These are phyloP conservation scores for Suncus etruscus DNA, from an alignment of 2,113 vertebrate species.

Conservation along the genomic window DNA sequence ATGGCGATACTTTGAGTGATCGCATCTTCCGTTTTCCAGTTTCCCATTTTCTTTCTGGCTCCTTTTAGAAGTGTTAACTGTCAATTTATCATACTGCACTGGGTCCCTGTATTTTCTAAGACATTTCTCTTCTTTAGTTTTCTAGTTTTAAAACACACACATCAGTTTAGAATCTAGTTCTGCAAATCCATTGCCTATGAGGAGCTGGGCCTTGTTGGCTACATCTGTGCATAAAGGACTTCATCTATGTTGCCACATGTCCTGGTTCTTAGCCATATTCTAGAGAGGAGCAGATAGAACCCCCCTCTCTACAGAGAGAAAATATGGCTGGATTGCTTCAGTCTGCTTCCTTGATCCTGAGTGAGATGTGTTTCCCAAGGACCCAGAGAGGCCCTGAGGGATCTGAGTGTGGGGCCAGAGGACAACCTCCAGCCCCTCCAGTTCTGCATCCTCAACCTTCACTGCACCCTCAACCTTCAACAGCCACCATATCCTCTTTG, in stretches of 20 bases:
- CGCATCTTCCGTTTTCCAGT: not conserved
- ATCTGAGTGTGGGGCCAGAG: accelerated
- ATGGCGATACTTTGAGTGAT: not conserved
- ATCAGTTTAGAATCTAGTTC: slow-evolving; percentile 53
- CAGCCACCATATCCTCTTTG: not conserved
- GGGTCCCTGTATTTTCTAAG: slow-evolving; percentile 1
- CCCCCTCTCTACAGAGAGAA: too few species aligned
- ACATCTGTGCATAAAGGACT: not conserved
- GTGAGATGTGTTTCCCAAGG: not conserved
- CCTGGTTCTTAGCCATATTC: slow-evolving; percentile 20
- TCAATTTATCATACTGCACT: not conserved
- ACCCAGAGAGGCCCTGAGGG: not conserved
- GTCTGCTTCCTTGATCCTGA: slow-evolving; percentile 7
- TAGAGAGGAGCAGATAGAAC: slow-evolving; percentile 9
- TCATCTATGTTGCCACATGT: slow-evolving; percentile 24
- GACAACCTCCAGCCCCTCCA: not conserved
- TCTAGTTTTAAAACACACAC: slow-evolving; percentile 53
- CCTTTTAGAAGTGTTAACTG: slow-evolving; percentile 25
- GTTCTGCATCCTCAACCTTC: not conserved
- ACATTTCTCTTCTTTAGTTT: slow-evolving; percentile 33
- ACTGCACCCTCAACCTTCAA: not conserved
- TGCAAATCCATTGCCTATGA: not conserved
- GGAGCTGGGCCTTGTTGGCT: not conserved
- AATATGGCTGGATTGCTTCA: not conserved
- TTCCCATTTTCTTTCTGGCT: not conserved